Percentiles rank a stretch among this genome's conserved stretches.
Evolutionary conservation across 1,140 invertebrate genomes (phyloP).

Genomic region (Drosophila subobscura): DNA sequence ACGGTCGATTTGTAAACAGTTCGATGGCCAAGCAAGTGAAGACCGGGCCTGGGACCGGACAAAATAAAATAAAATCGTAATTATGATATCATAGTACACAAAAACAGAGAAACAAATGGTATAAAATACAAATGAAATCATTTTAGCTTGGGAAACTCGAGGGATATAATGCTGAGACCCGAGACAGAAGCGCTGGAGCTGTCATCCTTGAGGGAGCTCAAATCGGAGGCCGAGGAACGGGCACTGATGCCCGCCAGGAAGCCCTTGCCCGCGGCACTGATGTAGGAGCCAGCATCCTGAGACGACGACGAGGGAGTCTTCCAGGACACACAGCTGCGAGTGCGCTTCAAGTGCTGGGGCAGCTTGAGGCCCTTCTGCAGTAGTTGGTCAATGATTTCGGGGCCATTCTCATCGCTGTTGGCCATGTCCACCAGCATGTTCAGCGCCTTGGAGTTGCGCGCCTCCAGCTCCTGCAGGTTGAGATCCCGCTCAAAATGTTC

Average conservation of each 20-base stretch:
- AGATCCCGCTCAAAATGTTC: conserved; percentile 73
- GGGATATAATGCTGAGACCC: conserved; percentile 60
- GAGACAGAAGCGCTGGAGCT: conserved; percentile 24
- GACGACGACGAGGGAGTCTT: conserved; percentile 62
- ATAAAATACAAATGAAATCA: conserved; percentile 13
- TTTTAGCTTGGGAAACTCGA: conserved; percentile 58
- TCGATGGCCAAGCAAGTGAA: conserved; percentile 50
- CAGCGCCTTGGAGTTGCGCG: conserved; percentile 78
- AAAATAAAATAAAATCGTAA: not conserved
- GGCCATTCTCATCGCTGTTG: conserved; percentile 58
- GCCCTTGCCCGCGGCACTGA: conserved; percentile 44
- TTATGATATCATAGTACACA: conserved; percentile 2
- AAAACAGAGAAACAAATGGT: conserved; percentile 12
- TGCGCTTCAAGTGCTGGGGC: conserved; percentile 66
- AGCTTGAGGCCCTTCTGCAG: conserved; percentile 71
- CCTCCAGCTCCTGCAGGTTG: conserved; percentile 78
- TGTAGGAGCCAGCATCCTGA: conserved; percentile 32
- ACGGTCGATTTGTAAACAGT: conserved; percentile 68
- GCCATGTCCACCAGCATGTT: conserved; percentile 82
- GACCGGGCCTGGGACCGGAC: not conserved
- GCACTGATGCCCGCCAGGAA: conserved; percentile 28
- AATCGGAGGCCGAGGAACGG: conserved; percentile 53
- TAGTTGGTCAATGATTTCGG: conserved; percentile 63
- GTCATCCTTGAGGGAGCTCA: conserved; percentile 52
- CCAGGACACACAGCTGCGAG: conserved; percentile 64